Base-by-base conservation (phyloP, 2,888 invertebrate species). In the Lottia scabra region DNA sequence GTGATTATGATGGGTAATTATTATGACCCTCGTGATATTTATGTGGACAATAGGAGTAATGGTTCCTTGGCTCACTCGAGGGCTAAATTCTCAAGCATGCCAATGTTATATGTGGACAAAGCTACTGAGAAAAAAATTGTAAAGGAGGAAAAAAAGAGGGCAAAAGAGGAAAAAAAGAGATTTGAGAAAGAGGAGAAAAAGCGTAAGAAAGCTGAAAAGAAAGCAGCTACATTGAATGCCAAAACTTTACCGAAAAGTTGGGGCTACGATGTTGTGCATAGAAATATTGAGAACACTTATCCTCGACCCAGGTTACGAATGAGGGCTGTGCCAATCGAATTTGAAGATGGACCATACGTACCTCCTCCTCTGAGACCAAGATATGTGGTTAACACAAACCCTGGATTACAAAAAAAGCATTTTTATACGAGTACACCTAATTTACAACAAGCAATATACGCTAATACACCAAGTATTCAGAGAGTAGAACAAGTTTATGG, bases 401-500 rank as follows among this genome's bases (percentile, higher is more conserved):
- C 19, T 2, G 23, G 23, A 56, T 56, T 56, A 56, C 56, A 56
- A 56, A 56, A 56, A 56, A 56, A 56, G 23, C 23, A 56, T 23
- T 56, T 23, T 56, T 56, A 56, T 15, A 56, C 56, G 10, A 56
- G 56, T 56, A 23, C 13, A 23, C 56, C 56, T 2, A 56, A 56
- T 56, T 56, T 56, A 56, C 56, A 48, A 1, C 46, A 64, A 10
- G 65, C 66, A 12, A 43, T 76, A 48, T 72, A 75, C 56, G 65
- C 76, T 26, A 85, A 84, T 78, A 78, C 84, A 4, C 85, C 85
- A n/a, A 85, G 85, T 67, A 71, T 85, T 63, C 71, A 78, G 15
- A 69, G 85, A 23, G 64, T 86, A 64, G 84, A 83, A 71, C 81
- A 84, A 70, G 80, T 85, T 2, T 85, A 86, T 71, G 85, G 85